These are phyloP conservation scores for Gortyna flavago DNA, from an alignment of 2,888 invertebrate species.

Conservation along the genomic window DNA sequence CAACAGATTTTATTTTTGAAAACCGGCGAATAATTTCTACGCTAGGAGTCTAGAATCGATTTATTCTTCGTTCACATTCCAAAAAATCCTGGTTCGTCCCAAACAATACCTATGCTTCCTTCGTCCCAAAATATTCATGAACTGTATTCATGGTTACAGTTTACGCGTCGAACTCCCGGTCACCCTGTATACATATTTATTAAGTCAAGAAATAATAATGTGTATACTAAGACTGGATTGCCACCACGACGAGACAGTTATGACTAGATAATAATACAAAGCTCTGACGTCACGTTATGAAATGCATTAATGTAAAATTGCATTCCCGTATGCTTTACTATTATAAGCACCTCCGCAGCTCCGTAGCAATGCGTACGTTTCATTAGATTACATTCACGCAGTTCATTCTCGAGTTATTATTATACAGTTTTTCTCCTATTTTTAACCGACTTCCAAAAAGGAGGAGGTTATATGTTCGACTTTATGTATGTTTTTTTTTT, in stretches of 20 bases:
- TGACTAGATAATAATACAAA: not conserved
- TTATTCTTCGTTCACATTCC: too few relatives aligned
- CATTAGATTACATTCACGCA: conserved; percentile 46
- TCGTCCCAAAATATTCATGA: too few relatives aligned
- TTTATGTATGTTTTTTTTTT: too few relatives aligned
- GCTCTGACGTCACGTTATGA: conserved; percentile 34
- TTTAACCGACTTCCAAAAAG: too few relatives aligned
- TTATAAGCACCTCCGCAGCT: conserved; percentile 15
- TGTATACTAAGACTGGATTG: not conserved
- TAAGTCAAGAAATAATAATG: not conserved
- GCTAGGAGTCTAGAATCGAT: too few relatives aligned
- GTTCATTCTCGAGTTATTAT: conserved; percentile 19
- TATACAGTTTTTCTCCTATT: conserved; percentile 28
- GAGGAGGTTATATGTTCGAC: too few relatives aligned
- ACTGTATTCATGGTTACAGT: too few relatives aligned
- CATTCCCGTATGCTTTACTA: conserved; percentile 54
- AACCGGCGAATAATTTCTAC: too few relatives aligned
- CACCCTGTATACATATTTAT: not conserved
- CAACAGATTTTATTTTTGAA: too few relatives aligned
- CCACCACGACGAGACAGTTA: not conserved
- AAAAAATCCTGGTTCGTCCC: too few relatives aligned
- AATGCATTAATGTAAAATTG: conserved; percentile 67
- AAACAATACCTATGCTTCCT: too few relatives aligned
- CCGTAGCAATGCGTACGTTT: conserved; percentile 52
- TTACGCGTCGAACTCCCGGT: not conserved